phyloP scores from a whole-genome alignment of 1,140 invertebrate species.

The Heterodera carotae region DNA sequence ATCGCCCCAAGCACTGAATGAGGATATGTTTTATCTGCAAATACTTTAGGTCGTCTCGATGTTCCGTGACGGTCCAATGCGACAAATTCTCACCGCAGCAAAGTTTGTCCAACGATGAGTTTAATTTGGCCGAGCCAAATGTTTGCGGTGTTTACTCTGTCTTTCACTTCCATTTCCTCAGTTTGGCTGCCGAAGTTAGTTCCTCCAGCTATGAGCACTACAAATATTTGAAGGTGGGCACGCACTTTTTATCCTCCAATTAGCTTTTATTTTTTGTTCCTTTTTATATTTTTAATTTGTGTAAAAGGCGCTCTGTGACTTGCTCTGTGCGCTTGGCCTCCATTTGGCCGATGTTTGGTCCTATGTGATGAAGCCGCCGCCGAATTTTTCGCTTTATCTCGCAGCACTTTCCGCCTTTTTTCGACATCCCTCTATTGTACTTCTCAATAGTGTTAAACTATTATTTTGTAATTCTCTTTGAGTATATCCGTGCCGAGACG shows the following conservation, averaged over 20 bases:
- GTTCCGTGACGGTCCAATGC: conserved; percentile 51
- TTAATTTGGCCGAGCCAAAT: no score
- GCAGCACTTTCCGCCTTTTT: conserved; percentile 53
- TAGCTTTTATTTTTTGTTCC: background rate
- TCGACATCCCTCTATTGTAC: conserved; percentile 55
- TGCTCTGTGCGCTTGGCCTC: conserved; percentile 52
- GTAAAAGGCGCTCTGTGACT: conserved; percentile 50
- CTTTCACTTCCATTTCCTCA: conserved; percentile 29
- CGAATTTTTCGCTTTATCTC: conserved; percentile 57
- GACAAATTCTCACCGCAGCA: conserved; percentile 46
- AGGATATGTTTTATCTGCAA: no score
- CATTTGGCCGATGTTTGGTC: conserved; percentile 57
- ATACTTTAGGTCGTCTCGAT: conserved; percentile 42
- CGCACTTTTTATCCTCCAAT: background rate
- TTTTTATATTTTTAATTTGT: background rate
- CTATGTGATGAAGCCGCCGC: conserved; percentile 45
- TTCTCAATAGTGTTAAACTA: conserved; percentile 14
- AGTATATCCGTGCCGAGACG: conserved; percentile 56
- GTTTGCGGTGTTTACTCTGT: conserved; percentile 22
- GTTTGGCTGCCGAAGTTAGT: conserved; percentile 43
- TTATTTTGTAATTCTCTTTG: no score
- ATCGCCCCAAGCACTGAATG: no score
- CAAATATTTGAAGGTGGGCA: conserved; percentile 46
- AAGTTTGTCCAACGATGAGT: conserved; percentile 49
- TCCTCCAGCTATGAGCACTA: conserved; percentile 48